These are phyloP conservation scores for Mastomys natalensis DNA, from an alignment of 2,113 vertebrate species.

Conservation along the genomic window DNA sequence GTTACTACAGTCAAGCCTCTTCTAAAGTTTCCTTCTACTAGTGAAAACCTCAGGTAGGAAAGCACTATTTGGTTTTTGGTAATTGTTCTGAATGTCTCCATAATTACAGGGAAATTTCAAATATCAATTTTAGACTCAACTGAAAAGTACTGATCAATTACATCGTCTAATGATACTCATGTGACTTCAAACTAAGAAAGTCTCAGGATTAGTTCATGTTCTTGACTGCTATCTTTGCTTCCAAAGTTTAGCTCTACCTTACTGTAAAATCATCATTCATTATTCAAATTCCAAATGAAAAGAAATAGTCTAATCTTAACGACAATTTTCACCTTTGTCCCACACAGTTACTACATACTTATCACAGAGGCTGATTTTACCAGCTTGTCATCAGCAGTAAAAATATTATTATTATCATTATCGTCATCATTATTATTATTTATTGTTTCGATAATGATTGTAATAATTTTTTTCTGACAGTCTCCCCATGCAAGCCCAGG, in stretches of 20 bases:
- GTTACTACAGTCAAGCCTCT: not conserved
- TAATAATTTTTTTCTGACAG: not conserved
- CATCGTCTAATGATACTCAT: conserved; percentile 54
- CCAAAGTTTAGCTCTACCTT: conserved; percentile 68
- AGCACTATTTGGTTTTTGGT: conserved; percentile 37
- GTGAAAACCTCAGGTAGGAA: not conserved
- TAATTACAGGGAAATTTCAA: conserved; percentile 67
- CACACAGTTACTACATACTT: not conserved
- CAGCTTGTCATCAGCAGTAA: not conserved
- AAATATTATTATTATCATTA: not conserved
- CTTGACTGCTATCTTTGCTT: conserved; percentile 63
- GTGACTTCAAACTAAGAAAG: conserved; percentile 42
- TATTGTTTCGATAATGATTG: not conserved
- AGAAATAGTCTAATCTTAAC: not conserved
- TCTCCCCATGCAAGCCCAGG: not conserved
- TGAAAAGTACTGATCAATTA: conserved; percentile 55
- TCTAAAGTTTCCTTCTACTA: not conserved
- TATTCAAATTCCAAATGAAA: conserved; percentile 4
- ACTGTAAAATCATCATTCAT: not conserved
- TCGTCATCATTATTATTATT: not conserved
- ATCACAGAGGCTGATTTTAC: not conserved
- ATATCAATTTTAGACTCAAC: conserved; percentile 62
- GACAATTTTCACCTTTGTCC: not conserved
- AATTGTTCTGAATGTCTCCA: conserved; percentile 40
- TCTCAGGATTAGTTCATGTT: not conserved